Conservation (phyloP, 2,113 vertebrate species). For the Indicator maculatus region DNA sequence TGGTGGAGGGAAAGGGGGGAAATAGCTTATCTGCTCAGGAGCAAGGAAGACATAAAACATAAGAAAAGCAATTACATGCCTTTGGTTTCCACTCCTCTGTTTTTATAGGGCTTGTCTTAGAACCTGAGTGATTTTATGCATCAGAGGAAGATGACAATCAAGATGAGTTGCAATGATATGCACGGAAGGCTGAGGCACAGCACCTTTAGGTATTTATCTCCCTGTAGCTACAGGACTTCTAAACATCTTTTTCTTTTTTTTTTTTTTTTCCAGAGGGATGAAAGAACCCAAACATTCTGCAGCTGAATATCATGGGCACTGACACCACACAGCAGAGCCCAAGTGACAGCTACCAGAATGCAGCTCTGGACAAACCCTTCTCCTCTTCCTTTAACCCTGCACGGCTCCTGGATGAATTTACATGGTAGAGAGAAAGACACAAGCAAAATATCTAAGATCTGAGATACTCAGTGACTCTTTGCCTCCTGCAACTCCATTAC, state of each 20-base stretch:
- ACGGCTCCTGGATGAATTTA: background rate
- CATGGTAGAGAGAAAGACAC: rapidly evolving
- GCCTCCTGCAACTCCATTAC: background rate
- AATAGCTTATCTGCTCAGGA: constrained; percentile 9
- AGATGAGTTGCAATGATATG: constrained; percentile 11
- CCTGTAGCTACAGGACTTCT: background rate
- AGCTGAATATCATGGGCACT: background rate
- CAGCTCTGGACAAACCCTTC: background rate
- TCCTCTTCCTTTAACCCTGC: background rate
- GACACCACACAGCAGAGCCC: background rate
- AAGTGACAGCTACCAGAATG: background rate
- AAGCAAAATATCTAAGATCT: rapidly evolving
- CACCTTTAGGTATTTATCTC: background rate
- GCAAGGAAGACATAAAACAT: constrained; percentile 33
- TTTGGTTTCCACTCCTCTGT: constrained; percentile 16
- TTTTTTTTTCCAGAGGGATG: background rate
- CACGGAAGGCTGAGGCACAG: background rate
- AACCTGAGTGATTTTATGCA: constrained; percentile 34
- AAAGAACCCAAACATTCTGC: background rate
- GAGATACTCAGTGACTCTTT: background rate
- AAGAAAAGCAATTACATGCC: constrained; percentile 62
- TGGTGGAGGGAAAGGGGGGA: background rate
- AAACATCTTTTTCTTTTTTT: background rate
- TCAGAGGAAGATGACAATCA: background rate
- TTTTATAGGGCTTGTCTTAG: constrained; percentile 32